Evolutionary conservation across 1,140 invertebrate genomes (phyloP), one percentile per base, ranked within the genome.

Genomic region (Cydia pomonella): DNA sequence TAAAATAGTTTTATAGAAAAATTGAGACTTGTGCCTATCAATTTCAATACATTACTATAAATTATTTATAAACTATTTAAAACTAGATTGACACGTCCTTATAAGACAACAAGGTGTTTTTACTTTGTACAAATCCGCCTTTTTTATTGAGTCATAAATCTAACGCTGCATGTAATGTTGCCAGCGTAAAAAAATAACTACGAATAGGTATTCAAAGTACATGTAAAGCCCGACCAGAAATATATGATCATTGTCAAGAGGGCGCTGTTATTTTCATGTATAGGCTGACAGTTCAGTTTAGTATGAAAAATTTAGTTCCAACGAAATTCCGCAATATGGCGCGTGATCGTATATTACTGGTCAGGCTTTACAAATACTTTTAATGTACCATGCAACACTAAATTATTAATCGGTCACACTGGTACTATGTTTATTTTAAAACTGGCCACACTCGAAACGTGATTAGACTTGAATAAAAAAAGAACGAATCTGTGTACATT

Each of bases 1-100:
- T 10, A 2, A 23, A 23, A 5, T 9, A 27, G 18, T 63, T 69
- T 33, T 33, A 50, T 13, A n/a, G 27, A 16, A 66, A 29, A 25
- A 23, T n/a, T 7, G 9, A 59, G 21, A 7, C 16, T 59, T 59
- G 53, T 59, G 53, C 25, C 64, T 23, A 59, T 59, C 21, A 23
- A 1, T 3, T 59, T 59, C 18, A 23, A 59, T 59, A 59, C 53
- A 59, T 23, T 23, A 59, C 18, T 23, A 59, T 59, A 59, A 59
- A 59, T 59, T 59, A 59, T 59, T 53, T 53, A 53, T 53, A 18
- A 53, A 21, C 50, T 53, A 53, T 53, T 59, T 59, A 59, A 59
- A 59, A 59, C 53, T 59, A 23, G 18, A 59, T 59, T 23, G 53
- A 59, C 53, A 59, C 53, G 4, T 59, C 53, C 53, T n/a, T 21